Base-by-base conservation (phyloP, 2,888 invertebrate genomes). In the Mycalesis mineus region DNA sequence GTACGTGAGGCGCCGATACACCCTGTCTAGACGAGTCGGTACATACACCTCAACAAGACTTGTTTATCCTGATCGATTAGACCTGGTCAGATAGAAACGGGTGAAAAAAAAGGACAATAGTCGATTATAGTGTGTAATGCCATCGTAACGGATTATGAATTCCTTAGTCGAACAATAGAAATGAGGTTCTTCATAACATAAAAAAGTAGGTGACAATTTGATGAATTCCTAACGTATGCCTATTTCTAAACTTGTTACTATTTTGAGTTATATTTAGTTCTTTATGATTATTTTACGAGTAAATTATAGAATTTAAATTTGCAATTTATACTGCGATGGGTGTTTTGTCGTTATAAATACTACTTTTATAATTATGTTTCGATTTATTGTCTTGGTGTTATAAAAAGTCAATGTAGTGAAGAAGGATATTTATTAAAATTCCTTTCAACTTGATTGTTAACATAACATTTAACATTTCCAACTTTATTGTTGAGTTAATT, bases 1-100 rank as follows among this genome's bases (percentile, higher is more conserved):
- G 60, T 61, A 64, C 65, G 62, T 62, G 58, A 59, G 62, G 60
- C 63, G 63, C 61, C 63, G 47, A 49, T 59, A 36, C 55, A 63
- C 61, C 61, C 63, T 53, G 68, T 68, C 70, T 71, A 69, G 70
- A 68, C 70, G 48, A 60, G 61, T 55, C 55, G 31, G 36, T 53
- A 58, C 54, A 51, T 50, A 67, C 68, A 65, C 69, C 65, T 62
- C 56, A 61, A 59, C 63, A 55, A 61, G 67, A 66, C 58, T 59
- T 60, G 52, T 63, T 58, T 65, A 66, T 69, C 69, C 68, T 57
- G 61, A 66, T 65, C 44, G 49, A 53, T 44, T 51, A 52, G 36
- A 36, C 36, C 36, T 9, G 36, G 11, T 22, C 11, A 36, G 36
- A 36, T 36, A 13, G 37, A 39, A 28, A 7, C 28, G n/a, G 39